Evolutionary conservation across 1,140 invertebrate genomes (phyloP), one percentile per base, ranked within the genome.

Genomic region (Whitmania pigra): DNA sequence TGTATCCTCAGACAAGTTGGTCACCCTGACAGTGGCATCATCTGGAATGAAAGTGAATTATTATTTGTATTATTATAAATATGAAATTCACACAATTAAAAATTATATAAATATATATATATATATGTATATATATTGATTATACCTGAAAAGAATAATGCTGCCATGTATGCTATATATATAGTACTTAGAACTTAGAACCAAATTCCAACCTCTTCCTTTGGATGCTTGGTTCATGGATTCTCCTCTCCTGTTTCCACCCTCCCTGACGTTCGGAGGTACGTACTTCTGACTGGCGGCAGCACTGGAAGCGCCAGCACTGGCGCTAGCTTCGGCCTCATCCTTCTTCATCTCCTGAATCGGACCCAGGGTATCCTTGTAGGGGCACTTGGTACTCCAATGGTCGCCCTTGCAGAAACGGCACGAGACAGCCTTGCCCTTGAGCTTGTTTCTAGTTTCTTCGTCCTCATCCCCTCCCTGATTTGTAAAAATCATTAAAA

Each of bases 311-410:
- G 67, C 72, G 40, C 73, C 70, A 43, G 71, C 68, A 36, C 74
- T 67, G 11, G 77, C 69, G 18, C 75, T 73, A 31, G 74, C 75
- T 25, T 74, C 73, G 27, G 74, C 68, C 67, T 78, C 77, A 20
- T 81, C 80, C 43, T 76, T 78, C 31, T 75, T 75, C 31, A 63
- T 69, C n/a, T 53, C 69, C 43, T 71, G 69, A 22, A 81, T 69
- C 0, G 81, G 80, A 31, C 77, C 78, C 11, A 77, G 88, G 36
- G 84, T 92, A 77, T 95, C 91, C 82, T 96, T 96, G 86, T 92
- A 97, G 1, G 94, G 94, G 86, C 94, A 98, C 76, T 92, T 92
- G 63, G 91, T 88, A 7, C 93, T 96, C 93, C 94, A 97, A 85
- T 98, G 94, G 76, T 97, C 94, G n/a, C 82, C 82, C 71, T 92